phyloP scores from a whole-genome alignment of 2,113 vertebrate species.

The Nymphicus hollandicus region DNA sequence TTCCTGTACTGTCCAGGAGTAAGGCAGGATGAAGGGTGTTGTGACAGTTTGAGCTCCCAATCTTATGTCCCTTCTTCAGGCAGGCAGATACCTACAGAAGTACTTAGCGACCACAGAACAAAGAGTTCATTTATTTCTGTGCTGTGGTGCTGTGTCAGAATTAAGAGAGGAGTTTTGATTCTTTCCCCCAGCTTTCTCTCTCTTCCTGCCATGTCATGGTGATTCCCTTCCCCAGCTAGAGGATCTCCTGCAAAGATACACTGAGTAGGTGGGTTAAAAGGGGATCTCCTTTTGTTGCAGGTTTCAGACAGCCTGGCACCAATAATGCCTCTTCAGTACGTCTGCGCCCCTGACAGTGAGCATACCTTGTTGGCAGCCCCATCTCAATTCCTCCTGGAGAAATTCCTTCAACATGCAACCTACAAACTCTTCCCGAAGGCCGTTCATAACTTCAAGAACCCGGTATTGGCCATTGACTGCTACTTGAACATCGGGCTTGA shows the following conservation, averaged over 20 bases:
- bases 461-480: constrained; percentile 92
- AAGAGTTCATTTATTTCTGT: background rate
- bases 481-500: constrained; percentile 94
- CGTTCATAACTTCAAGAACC: constrained; percentile 85
- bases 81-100: background rate
- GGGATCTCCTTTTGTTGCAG: constrained; percentile 66
- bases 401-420: constrained; percentile 90
- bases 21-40: background rate
- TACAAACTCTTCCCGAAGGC: constrained; percentile 93
- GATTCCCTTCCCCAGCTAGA: background rate
- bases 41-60: background rate
- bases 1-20: background rate
- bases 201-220: background rate
- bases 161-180: accelerated
- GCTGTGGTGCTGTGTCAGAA: background rate
- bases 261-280: background rate
- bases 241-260: background rate
- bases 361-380: constrained; percentile 91
- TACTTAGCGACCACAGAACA: background rate
- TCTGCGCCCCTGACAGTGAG: constrained; percentile 96
- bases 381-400: constrained; percentile 94
- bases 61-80: background rate
- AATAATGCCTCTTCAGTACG: constrained; percentile 88
- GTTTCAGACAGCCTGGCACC: constrained; percentile 80
- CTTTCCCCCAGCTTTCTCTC: background rate